These are phyloP conservation scores for Tautogolabrus adspersus DNA, from an alignment of 2,113 vertebrate species.

Conservation along the genomic window DNA sequence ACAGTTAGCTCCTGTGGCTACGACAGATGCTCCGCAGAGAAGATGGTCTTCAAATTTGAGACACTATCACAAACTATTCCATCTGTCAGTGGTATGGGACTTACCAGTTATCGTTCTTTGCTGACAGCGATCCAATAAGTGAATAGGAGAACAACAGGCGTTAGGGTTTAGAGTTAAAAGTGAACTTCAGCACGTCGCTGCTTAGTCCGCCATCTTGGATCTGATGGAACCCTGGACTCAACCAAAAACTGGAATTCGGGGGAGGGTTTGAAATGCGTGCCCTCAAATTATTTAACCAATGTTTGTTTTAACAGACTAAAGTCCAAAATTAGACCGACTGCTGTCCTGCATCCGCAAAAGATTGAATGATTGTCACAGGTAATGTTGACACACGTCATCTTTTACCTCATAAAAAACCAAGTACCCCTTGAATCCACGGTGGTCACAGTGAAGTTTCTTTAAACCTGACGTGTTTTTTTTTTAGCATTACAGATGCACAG, in stretches of 20 bases:
- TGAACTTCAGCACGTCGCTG: conserved; percentile 58
- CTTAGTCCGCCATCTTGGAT: conserved; percentile 71
- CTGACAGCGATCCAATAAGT: not conserved
- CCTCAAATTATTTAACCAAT: not conserved
- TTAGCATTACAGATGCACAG: not conserved
- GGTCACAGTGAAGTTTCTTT: not conserved
- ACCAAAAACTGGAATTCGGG: conserved; percentile 44
- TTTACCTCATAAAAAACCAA: no score
- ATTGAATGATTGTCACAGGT: not conserved
- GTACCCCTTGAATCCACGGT: not conserved
- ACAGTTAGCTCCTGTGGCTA: conserved; percentile 40
- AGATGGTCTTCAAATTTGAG: not conserved
- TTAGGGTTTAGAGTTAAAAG: conserved; percentile 39
- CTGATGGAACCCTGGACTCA: conserved; percentile 47
- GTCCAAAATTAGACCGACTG: not conserved
- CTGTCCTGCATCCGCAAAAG: fast-evolving
- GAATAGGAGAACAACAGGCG: not conserved
- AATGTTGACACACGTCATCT: not conserved
- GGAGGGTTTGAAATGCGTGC: conserved; percentile 21
- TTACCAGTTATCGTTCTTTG: conserved; percentile 33
- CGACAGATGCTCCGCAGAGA: conserved; percentile 19
- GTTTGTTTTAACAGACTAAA: not conserved
- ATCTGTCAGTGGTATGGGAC: not conserved
- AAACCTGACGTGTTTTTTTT: conserved; percentile 2
- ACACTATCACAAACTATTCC: not conserved